Evolutionary conservation across 2,113 vertebrate genomes (phyloP), one percentile per base, ranked within the genome.

Genomic region (human (Homo sapiens)): DNA sequence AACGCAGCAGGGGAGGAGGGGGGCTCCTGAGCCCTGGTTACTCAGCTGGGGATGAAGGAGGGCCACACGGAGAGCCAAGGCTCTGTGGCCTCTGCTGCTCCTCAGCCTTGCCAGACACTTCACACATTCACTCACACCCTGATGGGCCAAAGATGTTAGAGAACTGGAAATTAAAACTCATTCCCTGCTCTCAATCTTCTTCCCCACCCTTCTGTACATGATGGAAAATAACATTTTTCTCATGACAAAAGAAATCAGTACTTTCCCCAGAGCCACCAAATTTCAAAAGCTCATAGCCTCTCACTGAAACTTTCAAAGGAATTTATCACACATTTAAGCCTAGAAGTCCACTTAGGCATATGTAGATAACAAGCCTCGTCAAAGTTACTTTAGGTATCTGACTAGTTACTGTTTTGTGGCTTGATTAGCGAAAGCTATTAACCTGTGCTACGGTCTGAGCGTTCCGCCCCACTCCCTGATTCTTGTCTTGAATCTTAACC

Each of bases 281-380:
- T 43, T 66, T 32, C 30, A 61, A 45, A 89, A 68, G 11, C 73
- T 80, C 70, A 72, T 0, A 20, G 73, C n/a, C 70, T 66, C 38
- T 25, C 72, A 30, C 25, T n/a, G 17, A 50, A 76, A 73, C 32
- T 50, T 76, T 85, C n/a, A 83, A 45, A 66, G 83, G 13, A 10
- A 8, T 43, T 20, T 32, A 52, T 9, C 23, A 64, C 61, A 40
- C n/a, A 30, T 9, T 22, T 5, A 81, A 68, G 35, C 9, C 61
- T 23, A 82, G 45, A 61, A 57, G 8, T 61, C 22, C 1, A 22
- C 40, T 48, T 17, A 70, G 32, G 52, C 1, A 27, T 1, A 6
- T 3, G 32, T 4, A n/a, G 30, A 5, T 14, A 38, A 2, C 3
- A 1, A 23, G 40, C 22, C 17, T 23, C 18, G 30, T 13, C 48